Evolutionary conservation across 2,113 vertebrate genomes (phyloP).

Genomic region (Fukomys damarensis): DNA sequence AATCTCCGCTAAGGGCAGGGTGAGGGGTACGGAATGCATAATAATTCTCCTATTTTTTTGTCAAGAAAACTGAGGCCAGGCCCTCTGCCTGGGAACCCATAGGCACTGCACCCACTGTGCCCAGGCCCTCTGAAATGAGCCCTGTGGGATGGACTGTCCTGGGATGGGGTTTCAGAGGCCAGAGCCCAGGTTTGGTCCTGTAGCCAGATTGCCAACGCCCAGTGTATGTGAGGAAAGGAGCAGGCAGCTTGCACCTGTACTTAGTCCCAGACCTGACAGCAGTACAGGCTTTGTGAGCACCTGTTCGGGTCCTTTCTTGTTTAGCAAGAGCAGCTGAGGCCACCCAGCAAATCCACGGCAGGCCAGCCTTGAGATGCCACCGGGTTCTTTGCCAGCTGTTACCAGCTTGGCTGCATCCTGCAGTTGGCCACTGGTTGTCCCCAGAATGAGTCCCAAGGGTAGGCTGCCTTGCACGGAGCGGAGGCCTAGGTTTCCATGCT

Average conservation of each 20-base stretch:
- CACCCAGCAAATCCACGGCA: neutral
- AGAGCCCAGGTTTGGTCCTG: neutral
- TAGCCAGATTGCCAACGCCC: neutral
- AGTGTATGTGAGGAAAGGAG: neutral
- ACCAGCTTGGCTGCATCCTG: neutral
- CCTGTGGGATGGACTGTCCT: neutral
- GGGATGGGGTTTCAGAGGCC: accelerated
- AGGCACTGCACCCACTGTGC: neutral
- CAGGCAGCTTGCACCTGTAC: accelerated
- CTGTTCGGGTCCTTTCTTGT: accelerated
- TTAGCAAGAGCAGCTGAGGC: neutral
- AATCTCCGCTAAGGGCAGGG: too few species aligned
- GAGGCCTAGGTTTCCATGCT: neutral
- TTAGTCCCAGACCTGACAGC: neutral
- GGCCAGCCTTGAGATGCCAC: neutral
- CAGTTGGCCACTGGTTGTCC: neutral
- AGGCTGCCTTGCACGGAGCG: accelerated
- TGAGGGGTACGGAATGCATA: neutral
- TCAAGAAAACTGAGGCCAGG: neutral
- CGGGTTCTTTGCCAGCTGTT: accelerated
- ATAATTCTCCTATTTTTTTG: neutral
- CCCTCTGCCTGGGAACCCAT: accelerated
- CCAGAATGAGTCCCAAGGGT: neutral
- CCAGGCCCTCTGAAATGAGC: accelerated
- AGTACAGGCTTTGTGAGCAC: neutral